Conservation (phyloP, 2,113 vertebrate genomes). For the Tupaia tana region DNA sequence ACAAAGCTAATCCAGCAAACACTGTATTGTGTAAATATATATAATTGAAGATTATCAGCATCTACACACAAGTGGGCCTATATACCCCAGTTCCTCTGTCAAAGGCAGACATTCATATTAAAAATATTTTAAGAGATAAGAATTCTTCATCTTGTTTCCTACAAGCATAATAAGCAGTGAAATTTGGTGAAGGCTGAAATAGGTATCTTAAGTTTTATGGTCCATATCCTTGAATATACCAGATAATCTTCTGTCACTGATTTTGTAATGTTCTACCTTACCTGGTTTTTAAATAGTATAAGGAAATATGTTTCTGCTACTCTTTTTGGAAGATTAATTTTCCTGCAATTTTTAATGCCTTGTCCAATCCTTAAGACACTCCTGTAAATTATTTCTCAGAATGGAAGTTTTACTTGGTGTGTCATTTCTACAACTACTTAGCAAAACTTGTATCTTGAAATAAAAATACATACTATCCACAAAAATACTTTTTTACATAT, state of each 20-base stretch:
- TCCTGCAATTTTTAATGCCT: neutral
- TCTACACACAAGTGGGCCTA: neutral
- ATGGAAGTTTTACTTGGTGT: constrained; percentile 24
- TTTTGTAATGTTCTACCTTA: constrained; percentile 14
- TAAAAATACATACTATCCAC: constrained; percentile 31
- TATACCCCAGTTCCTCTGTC: neutral
- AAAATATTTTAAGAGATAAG: constrained; percentile 21
- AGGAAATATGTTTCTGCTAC: constrained; percentile 57
- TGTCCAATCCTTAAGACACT: neutral
- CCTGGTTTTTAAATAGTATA: constrained; percentile 51
- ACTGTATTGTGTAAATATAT: neutral
- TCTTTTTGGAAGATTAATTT: constrained; percentile 49
- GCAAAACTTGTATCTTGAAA: neutral
- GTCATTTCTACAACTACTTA: neutral
- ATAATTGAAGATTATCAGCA: neutral
- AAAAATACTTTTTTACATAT: neutral
- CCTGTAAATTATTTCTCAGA: constrained; percentile 54
- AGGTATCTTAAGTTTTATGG: neutral
- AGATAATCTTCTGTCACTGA: constrained; percentile 14
- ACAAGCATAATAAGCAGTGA: constrained; percentile 36
- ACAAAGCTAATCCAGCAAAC: neutral
- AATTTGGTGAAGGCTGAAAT: constrained; percentile 53
- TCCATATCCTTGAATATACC: neutral
- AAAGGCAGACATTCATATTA: neutral
- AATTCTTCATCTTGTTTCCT: neutral